Evolutionary conservation across 2,113 vertebrate genomes (phyloP).

Genomic region (Pelusios castaneus): DNA sequence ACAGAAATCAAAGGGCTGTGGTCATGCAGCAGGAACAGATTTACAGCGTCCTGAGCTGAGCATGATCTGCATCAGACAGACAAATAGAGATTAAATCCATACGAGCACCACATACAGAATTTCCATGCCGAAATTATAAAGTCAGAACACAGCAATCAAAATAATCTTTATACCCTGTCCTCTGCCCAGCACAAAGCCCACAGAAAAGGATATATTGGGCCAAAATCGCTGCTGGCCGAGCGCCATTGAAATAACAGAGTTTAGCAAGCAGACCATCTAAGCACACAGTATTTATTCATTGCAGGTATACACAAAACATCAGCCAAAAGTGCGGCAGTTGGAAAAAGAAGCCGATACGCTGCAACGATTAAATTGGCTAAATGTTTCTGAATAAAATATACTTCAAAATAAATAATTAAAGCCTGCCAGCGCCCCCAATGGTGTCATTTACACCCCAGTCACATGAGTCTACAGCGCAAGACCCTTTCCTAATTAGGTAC

Average conservation of each 20-base stretch:
- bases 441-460: slow-evolving; percentile 94
- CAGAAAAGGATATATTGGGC: slow-evolving; percentile 54
- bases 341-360: slow-evolving; percentile 34
- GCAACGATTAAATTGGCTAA: slow-evolving; percentile 60
- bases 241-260: slow-evolving; percentile 68
- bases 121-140: slow-evolving; percentile 57
- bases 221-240: slow-evolving; percentile 57
- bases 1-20: background rate
- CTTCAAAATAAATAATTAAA: slow-evolving; percentile 75
- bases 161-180: slow-evolving; percentile 45
- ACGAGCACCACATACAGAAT: slow-evolving; percentile 22
- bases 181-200: background rate
- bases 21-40: background rate
- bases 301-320: background rate
- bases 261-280: slow-evolving; percentile 59
- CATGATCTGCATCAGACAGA: slow-evolving; percentile 16
- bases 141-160: slow-evolving; percentile 43
- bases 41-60: background rate
- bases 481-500: slow-evolving; percentile 93
- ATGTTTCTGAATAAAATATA: slow-evolving; percentile 72
- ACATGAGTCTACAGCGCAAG: slow-evolving; percentile 87
- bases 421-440: slow-evolving; percentile 82
- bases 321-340: background rate
- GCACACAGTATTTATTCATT: slow-evolving; percentile 19
- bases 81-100: slow-evolving; percentile 36